Base-by-base conservation (phyloP, 2,113 vertebrate species). In the Gobius niger region DNA sequence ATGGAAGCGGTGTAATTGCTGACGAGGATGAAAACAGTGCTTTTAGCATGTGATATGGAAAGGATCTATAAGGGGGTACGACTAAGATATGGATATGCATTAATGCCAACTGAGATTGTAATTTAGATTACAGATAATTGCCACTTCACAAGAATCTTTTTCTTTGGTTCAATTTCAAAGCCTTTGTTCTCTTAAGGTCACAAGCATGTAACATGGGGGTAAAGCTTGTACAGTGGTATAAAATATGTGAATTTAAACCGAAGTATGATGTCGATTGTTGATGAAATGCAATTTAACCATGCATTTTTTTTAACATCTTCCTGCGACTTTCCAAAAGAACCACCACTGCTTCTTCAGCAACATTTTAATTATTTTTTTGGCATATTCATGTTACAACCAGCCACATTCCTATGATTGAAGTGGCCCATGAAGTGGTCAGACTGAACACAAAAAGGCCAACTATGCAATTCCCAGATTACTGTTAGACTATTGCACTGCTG, bases 81-180 rank as follows among this genome's bases (percentile, higher is more conserved):
- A 83, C 73, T 63, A 72, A 66, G 54, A 81, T 85, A 75, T 79
- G 67, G 71, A 83, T 70, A 64, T 80, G 53, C 73, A 83, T 85
- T 67, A 81, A 72, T 70, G 53, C 18, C 53, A 50, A 47, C 34
- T 65, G 61, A 80, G 67, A 78, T 83, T 73, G 9, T 15, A 54
- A 11, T 78, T 76, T 49, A 80, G 78, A 80, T 83, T 78, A 67
- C 64, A 78, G 75, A 18, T 68, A 69, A 15, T 44, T 44, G 47
- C 10, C 51, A 53, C 19, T 65, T 68, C 53, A 40, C 44, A 59
- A 53, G 61, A 15, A 9, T 71, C 64, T 65, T 15, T 51, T 65
- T 50, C 8, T 54, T 54, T 54, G 9, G n/a, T 16, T 12, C 14
- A 40, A 57, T 40, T 57, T 40, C 54, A 15, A 57, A 57, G 54